A percentile compares a stretch with the other conserved stretches of the same genome.
Conservation (phyloP, 2,113 vertebrate species). For the Hemibagrus wyckioides region DNA sequence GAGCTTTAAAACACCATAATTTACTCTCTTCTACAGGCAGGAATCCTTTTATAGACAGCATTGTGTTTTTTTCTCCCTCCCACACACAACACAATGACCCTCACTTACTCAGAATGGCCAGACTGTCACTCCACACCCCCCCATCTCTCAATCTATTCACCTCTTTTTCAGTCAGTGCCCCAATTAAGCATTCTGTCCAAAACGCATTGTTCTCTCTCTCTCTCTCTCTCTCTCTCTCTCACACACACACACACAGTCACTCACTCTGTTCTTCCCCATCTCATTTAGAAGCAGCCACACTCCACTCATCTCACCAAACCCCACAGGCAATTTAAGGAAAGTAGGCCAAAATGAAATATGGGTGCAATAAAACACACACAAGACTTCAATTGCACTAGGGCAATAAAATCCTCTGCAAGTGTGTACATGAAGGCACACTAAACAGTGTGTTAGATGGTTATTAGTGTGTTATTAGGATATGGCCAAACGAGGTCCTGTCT, state of each 20-base stretch:
- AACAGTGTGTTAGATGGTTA: slow-evolving; percentile 51
- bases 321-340: slow-evolving; percentile 77
- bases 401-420: slow-evolving; percentile 63
- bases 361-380: slow-evolving; percentile 77
- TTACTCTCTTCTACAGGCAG: neutral
- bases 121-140: slow-evolving; percentile 17
- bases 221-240: slow-evolving; percentile 19
- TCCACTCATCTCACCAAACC: slow-evolving; percentile 72
- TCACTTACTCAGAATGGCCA: slow-evolving; percentile 21
- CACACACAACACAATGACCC: slow-evolving; percentile 26
- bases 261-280: slow-evolving; percentile 34
- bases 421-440: slow-evolving; percentile 55
- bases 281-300: slow-evolving; percentile 74
- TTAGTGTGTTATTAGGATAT: slow-evolving; percentile 54
- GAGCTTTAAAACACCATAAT: neutral
- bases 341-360: slow-evolving; percentile 81
- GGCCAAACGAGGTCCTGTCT: slow-evolving; percentile 31
- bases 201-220: neutral
- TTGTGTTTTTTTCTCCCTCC: slow-evolving; percentile 10
- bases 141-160: slow-evolving; percentile 18
- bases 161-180: slow-evolving; percentile 27
- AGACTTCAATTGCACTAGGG: slow-evolving; percentile 70
- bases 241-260: slow-evolving; percentile 3
- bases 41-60: neutral
- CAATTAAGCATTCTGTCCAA: slow-evolving; percentile 19